phyloP scores from a whole-genome alignment of 2,888 invertebrate genomes.

The Muschampia plurimacula region DNA sequence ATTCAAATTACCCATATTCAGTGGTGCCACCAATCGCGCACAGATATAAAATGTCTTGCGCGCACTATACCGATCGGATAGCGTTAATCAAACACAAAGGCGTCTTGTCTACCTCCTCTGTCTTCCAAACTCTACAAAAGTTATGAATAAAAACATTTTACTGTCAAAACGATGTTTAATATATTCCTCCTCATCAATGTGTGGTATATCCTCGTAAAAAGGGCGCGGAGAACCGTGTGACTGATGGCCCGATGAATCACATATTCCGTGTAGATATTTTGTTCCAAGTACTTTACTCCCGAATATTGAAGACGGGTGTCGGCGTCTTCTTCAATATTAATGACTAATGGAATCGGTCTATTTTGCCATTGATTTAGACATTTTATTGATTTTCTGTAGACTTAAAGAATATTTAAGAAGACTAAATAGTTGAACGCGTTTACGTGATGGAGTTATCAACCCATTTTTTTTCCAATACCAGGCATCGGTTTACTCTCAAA shows the following conservation, averaged over 20 bases:
- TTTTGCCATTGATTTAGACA: slow-evolving; percentile 7
- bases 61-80: no score
- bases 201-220: slow-evolving; percentile 9
- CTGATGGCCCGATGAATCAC: slow-evolving; percentile 28
- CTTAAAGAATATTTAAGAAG: neutral
- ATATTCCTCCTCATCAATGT: slow-evolving; percentile 1
- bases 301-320: slow-evolving; percentile 5
- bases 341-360: slow-evolving; percentile 2
- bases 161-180: slow-evolving; percentile 2
- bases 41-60: no score
- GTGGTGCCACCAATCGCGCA: no score
- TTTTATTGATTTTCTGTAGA: neutral
- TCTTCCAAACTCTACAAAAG: neutral
- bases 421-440: neutral
- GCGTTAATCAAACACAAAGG: no score
- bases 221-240: slow-evolving; percentile 3
- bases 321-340: slow-evolving; percentile 6
- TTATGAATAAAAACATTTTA: neutral
- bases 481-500: no score
- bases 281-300: slow-evolving; percentile 8
- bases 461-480: no score
- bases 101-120: no score
- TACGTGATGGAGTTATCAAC: no score
- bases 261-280: slow-evolving; percentile 13
- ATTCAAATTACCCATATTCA: no score